These are phyloP conservation scores for Heliconius sara DNA, from an alignment of 2,888 invertebrate genomes.

Conservation along the genomic window DNA sequence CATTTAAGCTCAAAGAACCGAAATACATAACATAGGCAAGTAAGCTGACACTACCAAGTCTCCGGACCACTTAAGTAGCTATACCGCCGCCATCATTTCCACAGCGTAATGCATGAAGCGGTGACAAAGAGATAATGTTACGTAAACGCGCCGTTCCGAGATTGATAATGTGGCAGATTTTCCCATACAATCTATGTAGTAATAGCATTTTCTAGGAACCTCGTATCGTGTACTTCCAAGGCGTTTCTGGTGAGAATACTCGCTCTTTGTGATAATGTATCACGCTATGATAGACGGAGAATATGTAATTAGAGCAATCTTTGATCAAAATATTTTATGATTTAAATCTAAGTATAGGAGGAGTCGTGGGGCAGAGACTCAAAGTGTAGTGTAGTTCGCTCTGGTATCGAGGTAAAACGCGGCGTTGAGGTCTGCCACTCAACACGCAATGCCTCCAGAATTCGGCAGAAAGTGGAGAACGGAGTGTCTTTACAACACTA, in stretches of 20 bases:
- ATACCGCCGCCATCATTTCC: constrained; percentile 27
- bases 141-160: constrained; percentile 50
- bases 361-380: too few species aligned
- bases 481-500: too few species aligned
- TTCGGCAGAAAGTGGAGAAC: too few species aligned
- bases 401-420: too few species aligned
- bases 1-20: not conserved
- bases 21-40: not conserved
- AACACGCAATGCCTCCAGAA: too few species aligned
- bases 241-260: constrained; percentile 2
- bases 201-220: constrained; percentile 48
- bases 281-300: not conserved
- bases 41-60: constrained; percentile 27
- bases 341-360: not conserved
- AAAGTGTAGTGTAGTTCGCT: too few species aligned
- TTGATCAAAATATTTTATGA: not conserved
- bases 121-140: constrained; percentile 49
- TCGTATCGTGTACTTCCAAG: constrained; percentile 20
- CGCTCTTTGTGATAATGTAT: not conserved
- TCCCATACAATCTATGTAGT: constrained; percentile 47
- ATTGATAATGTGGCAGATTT: constrained; percentile 49
- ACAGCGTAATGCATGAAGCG: constrained; percentile 33
- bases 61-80: constrained; percentile 31
- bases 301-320: constrained; percentile 2
- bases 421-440: too few species aligned